Base-by-base conservation (phyloP, 2,888 invertebrate species). In the Melolontha melolontha region DNA sequence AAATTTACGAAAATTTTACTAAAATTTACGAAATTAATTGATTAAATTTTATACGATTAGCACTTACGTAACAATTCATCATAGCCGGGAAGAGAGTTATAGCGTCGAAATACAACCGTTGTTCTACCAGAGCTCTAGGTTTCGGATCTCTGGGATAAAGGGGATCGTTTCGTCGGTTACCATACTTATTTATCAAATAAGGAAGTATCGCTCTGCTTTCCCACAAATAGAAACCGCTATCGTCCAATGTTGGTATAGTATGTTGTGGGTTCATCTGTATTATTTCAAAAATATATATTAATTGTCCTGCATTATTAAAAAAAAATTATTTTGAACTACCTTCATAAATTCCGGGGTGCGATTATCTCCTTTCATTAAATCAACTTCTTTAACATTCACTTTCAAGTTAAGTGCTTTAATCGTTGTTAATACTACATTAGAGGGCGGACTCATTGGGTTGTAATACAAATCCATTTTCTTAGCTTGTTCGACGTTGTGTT, bases 141-240 rank as follows among this genome's bases (percentile, higher is more conserved):
- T 91, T 88, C 5, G 93, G 89, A 75, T 94, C 92, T 77, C 90
- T 92, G 2, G 95, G 95, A 80, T 91, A 91, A 42, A 95, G 84
- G 0, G 87, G 85, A 77, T 91, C 92, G 76, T 91, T 89, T 81
- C n/a, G n/a, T n/a, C 92, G 92, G 67, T 88, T 87, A 66, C 90
- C 93, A 80, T 95, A 95, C 78, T 92, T 91, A 83, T 90, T 91
- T 39, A 87, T 91, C 78, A 96, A 85, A 83, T 96, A 96, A 0
- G 88, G 86, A 81, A 91, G 87, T 79, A 95, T 94, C 71, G 94
- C 91, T 50, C 94, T 91, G 55, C 95, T 95, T 84, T 96, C 96
- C 88, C 91, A 92, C 68, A 96, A 82, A 6, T 88, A 83, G 78
- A 94, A 91, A 0, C 92, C 95, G 77, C 92, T 90, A 84, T 96